phyloP scores from a whole-genome alignment of 64 coral and sea anemone genomes.

The Hydrozoanthus tunicans region DNA sequence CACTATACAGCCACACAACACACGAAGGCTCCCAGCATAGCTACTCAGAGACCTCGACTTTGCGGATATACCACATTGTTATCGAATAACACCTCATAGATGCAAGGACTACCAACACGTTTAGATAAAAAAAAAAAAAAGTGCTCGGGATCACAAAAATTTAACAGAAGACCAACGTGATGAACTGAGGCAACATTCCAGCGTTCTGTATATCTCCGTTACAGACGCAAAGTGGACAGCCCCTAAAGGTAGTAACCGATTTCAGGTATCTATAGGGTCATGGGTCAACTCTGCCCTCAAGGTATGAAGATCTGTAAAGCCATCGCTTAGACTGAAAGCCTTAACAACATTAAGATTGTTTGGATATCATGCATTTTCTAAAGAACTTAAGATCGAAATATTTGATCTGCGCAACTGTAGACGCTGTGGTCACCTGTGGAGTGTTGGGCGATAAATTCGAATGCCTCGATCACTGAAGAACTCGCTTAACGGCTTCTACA shows the following conservation, averaged over 20 bases:
- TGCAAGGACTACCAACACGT: neutral
- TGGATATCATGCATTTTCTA: too few relatives aligned
- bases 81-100: slow-evolving; percentile 9
- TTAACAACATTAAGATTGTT: too few relatives aligned
- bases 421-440: too few relatives aligned
- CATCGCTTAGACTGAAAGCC: too few relatives aligned
- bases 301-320: neutral
- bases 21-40: neutral
- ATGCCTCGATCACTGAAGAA: too few relatives aligned
- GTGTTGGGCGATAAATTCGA: too few relatives aligned
- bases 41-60: slow-evolving; percentile 7
- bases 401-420: too few relatives aligned
- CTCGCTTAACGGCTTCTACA: too few relatives aligned
- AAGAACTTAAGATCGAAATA: too few relatives aligned
- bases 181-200: neutral
- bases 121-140: neutral
- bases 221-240: slow-evolving; percentile 37
- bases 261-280: neutral
- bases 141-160: neutral
- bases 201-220: slow-evolving; percentile 13
- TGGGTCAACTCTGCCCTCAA: neutral
- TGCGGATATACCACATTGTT: neutral
- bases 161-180: slow-evolving; percentile 27
- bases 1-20: neutral
- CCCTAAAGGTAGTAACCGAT: neutral